Evolutionary conservation across 2,797 vertebrate species (phyloP).

Genomic region (Lemur catta): DNA sequence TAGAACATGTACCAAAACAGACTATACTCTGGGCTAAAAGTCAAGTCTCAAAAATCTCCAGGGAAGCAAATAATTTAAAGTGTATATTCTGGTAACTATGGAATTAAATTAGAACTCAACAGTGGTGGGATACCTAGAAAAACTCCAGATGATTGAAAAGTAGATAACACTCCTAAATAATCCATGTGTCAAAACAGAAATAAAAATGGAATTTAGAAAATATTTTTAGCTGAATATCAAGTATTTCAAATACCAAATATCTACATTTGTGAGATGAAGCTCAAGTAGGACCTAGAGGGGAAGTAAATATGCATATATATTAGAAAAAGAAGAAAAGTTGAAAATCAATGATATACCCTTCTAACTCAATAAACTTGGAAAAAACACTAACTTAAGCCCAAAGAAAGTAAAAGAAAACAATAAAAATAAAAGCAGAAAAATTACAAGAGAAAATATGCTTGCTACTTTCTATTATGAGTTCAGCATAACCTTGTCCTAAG

Average conservation of each 20-base stretch:
- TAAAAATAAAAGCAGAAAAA: conserved; percentile 6
- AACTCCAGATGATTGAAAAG: background rate
- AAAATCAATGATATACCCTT: background rate
- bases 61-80: background rate
- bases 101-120: background rate
- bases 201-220: conserved; percentile 25
- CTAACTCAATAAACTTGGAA: background rate
- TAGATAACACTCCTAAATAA: background rate
- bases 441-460: background rate
- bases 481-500: background rate
- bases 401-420: background rate
- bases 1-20: background rate
- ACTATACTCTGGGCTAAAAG: background rate
- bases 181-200: background rate
- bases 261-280: background rate
- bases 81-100: background rate
- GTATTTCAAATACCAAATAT: background rate
- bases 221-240: background rate
- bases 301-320: background rate
- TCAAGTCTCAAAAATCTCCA: background rate
- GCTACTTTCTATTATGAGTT: background rate
- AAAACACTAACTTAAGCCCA: background rate
- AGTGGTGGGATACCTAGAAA: background rate
- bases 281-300: background rate
- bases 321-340: background rate